These are phyloP conservation scores for Mustela lutreola DNA, from an alignment of 2,113 vertebrate genomes.

Conservation along the genomic window DNA sequence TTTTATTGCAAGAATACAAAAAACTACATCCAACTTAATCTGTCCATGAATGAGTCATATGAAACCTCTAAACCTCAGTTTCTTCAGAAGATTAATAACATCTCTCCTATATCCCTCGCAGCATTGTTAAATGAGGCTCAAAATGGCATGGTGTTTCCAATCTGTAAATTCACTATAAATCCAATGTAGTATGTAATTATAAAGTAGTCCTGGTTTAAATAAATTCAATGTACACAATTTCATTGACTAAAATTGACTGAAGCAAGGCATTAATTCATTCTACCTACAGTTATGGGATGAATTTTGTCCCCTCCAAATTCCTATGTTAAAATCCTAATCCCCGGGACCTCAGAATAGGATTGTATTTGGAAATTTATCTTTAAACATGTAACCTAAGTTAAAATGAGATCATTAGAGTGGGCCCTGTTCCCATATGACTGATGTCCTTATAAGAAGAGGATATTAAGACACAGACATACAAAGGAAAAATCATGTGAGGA, in stretches of 20 bases:
- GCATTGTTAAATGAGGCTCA: constrained; percentile 3
- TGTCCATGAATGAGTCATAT: not conserved
- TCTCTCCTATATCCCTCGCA: not conserved
- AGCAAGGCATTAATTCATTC: not conserved
- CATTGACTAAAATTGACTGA: not conserved
- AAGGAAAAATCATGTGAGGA: not conserved
- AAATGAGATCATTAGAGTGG: not conserved
- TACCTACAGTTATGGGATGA: not conserved
- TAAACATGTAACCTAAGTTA: not conserved
- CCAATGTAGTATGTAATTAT: not conserved
- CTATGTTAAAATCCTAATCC: not conserved
- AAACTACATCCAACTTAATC: not conserved
- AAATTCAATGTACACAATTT: not conserved
- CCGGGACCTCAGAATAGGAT: not conserved
- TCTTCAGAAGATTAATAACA: not conserved
- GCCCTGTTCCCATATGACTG: not conserved
- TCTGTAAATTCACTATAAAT: not conserved
- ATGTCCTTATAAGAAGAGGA: not conserved
- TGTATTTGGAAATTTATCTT: not conserved
- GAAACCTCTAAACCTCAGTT: not conserved
- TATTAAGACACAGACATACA: not conserved
- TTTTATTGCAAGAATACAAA: not conserved
- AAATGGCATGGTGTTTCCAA: not conserved
- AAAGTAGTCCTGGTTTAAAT: not conserved
- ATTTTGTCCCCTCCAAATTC: not conserved